Base-by-base conservation (phyloP, 2,888 invertebrate genomes). In the Teleiodes luculella region DNA sequence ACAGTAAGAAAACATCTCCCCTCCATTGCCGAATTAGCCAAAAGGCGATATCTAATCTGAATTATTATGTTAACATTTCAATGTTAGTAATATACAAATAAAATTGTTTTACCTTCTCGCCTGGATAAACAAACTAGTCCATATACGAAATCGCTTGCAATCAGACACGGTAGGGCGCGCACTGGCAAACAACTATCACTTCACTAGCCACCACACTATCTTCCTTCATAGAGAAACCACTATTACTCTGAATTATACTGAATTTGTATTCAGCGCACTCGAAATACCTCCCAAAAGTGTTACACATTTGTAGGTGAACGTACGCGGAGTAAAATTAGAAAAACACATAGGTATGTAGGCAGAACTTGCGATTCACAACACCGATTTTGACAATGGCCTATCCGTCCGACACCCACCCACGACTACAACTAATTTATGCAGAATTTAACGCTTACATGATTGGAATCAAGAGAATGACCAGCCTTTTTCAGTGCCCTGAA, bases 311-410 rank as follows among this genome's bases (percentile, higher is more conserved):
- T 66, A 71, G 74, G 75, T 74, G 72, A 78, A 76, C 66, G 74
- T 63, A 73, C 72, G 61, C 65, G 57, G 65, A 67, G 57, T 74
- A 76, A 71, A 70, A 70, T 73, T 78, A 78, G 74, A 74, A 68
- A 61, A 60, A 64, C 48, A 54, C 52, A 35, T 31, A 45, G 10
- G 45, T 39, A 4, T 54, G 36, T 31, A 45, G 10, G 45, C 31
- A 4, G 24, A 37, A 46, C 49, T 50, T 52, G 49, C 39, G 49
- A 43, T 46, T 54, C 52, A 46, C 53, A 45, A 52, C 53, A 54
- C 18, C 52, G 47, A 54, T 60, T 56, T 52, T 52, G 54, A 57
- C 54, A 58, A 58, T 49, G 30, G 35, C n/a, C 24, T 28, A 48
- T 14, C 24, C 35, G 20, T 18, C n/a, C n/a, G 28, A n/a, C 20